These are phyloP conservation scores for Alectura lathami DNA, from an alignment of 2,113 vertebrate species.

Conservation along the genomic window DNA sequence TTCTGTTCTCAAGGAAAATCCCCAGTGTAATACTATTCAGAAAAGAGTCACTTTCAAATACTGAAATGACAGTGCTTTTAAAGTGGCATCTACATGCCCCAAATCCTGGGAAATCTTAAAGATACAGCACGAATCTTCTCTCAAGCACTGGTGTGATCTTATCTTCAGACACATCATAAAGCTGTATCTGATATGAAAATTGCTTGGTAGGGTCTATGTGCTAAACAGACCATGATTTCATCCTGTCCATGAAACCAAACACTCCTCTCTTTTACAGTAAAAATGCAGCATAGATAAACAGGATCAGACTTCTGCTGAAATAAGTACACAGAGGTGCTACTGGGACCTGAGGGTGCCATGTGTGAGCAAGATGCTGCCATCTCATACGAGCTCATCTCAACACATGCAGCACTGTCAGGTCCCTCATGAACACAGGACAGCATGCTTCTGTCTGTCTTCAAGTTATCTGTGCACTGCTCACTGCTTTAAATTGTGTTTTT, in stretches of 20 bases:
- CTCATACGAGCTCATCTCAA: neutral
- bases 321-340: rapidly evolving
- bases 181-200: neutral
- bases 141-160: neutral
- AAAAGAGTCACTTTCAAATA: constrained; percentile 52
- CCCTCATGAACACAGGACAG: neutral
- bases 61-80: neutral
- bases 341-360: rapidly evolving
- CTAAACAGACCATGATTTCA: neutral
- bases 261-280: neutral
- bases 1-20: constrained; percentile 50
- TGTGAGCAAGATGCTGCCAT: neutral
- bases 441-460: neutral
- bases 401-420: neutral
- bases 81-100: constrained; percentile 25
- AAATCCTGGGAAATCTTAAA: constrained; percentile 39
- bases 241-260: neutral
- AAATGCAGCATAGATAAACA: neutral
- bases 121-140: neutral
- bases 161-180: neutral
- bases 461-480: neutral
- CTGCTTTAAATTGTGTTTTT: neutral
- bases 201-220: neutral
- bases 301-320: neutral
- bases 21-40: constrained; percentile 43